phyloP scores from a whole-genome alignment of 2,888 invertebrate genomes.

The Limnephilus rhombicus region DNA sequence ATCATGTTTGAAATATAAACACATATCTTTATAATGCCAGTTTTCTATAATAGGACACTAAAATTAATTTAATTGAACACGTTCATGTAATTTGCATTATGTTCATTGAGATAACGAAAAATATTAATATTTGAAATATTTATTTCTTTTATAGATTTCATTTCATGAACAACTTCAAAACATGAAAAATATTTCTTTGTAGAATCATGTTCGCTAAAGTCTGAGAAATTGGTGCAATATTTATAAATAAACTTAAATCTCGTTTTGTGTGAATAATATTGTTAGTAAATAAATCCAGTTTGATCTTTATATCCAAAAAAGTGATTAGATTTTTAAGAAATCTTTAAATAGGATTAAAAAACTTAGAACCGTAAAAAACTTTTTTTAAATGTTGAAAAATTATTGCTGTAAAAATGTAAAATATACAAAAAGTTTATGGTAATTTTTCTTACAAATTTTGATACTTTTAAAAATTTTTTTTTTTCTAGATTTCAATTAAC shows the following conservation, averaged over 20 bases:
- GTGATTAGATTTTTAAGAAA: background rate
- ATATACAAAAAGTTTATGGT: background rate
- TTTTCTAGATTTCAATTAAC: background rate
- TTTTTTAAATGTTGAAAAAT: background rate
- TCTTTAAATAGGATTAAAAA: background rate
- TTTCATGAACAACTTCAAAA: background rate
- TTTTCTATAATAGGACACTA: background rate
- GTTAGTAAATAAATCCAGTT: background rate
- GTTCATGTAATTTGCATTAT: background rate
- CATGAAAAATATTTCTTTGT: background rate
- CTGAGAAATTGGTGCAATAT: background rate
- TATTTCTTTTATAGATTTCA: background rate
- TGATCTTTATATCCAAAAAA: background rate
- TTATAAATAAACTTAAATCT: background rate
- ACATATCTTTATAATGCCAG: constrained; percentile 50
- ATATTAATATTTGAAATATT: too few relatives aligned
- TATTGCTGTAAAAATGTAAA: background rate
- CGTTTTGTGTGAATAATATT: background rate
- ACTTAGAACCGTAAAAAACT: background rate
- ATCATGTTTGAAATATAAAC: background rate
- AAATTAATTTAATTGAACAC: background rate
- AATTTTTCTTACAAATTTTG: background rate
- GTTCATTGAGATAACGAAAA: background rate
- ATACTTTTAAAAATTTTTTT: too few relatives aligned
- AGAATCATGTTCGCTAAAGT: background rate